Evolutionary conservation across 2,888 invertebrate species (phyloP), one percentile per base, ranked within the genome.

Genomic region (Sarcophaga carnaria): DNA sequence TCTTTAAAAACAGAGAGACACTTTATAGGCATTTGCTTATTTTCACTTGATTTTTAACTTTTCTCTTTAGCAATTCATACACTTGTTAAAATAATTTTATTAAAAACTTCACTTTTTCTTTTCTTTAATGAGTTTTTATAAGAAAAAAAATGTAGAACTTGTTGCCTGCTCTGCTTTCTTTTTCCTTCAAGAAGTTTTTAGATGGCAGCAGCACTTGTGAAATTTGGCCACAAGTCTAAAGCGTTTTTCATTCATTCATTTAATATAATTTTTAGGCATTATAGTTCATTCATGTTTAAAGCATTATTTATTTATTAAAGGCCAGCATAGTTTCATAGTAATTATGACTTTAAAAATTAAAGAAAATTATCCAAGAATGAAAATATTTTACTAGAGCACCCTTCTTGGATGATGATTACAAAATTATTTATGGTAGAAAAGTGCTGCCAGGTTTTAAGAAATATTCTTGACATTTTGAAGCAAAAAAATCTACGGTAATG

Each of bases 391-490:
- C 17, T 85, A 76, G 76, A 84, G 80, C 80, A 84, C 80, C 84
- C 80, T 83, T 76, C 64, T 84, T 25, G 80, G 66, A 85, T 76
- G 84, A 84, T 84, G 84, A 85, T 85, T 85, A 85, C 76, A 85
- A 85, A 85, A 85, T 85, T 84, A 78, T 85, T 85, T 85, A 84
- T 84, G 63, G 47, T 47, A 71, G 80, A 71, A 79, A 20, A 59
- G 66, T 67, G 80, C 77, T 80, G 67, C 80, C 83, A 79, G 64
- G 14, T 37, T 47, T 2, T 0, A 64, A 27, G 37, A 75, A 85
- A 81, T 74, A 37, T 67, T 63, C 27, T 77, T 60, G 76, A 81
- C 75, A 71, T 76, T 70, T 74, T 6, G 22, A 8, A 81, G 25
- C 27, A 54, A 70, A 45, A 17, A 54, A 12, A 14, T 54, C 17